These are phyloP conservation scores for Paratrypauchen microcephalus DNA, from an alignment of 2,797 vertebrate genomes.

Conservation along the genomic window DNA sequence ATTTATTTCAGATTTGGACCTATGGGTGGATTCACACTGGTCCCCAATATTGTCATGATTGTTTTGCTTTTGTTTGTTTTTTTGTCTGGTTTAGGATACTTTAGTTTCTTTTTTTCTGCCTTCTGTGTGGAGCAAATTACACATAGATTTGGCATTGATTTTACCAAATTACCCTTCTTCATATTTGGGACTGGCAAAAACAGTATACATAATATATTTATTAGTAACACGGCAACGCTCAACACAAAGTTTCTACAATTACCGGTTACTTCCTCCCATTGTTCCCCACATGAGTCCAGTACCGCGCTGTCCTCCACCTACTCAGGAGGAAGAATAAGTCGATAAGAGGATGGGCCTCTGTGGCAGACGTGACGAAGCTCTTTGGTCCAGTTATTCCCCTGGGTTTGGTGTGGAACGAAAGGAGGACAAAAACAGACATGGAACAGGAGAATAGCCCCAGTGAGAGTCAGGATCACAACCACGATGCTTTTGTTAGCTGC, in stretches of 20 bases:
- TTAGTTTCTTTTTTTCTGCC: too few species aligned
- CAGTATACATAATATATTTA: not conserved
- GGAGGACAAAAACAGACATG: slow-evolving; percentile 42
- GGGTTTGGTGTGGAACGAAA: slow-evolving; percentile 34
- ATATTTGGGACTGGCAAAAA: not conserved
- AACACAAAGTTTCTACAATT: slow-evolving; percentile 24
- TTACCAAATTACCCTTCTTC: not conserved
- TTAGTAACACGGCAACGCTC: not conserved
- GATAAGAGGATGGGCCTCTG: slow-evolving; percentile 43
- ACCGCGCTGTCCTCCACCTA: slow-evolving; percentile 28
- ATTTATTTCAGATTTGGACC: too few species aligned
- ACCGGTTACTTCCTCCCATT: slow-evolving; percentile 22
- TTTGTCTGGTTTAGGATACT: too few species aligned
- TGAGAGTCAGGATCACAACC: slow-evolving; percentile 42
- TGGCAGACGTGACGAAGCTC: slow-evolving; percentile 49
- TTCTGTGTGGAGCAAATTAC: too few species aligned
- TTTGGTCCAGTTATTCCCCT: slow-evolving; percentile 46
- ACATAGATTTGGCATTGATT: too few species aligned
- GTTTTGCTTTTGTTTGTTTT: not conserved
- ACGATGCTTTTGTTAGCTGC: slow-evolving; percentile 24
- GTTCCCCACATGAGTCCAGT: slow-evolving; percentile 23
- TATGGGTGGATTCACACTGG: too few species aligned
- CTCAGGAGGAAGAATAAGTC: slow-evolving; percentile 38
- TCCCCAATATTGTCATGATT: not conserved
- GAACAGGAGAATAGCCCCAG: slow-evolving; percentile 37